phyloP scores from a whole-genome alignment of 1,140 invertebrate genomes.

The Dysdera silvatica region DNA sequence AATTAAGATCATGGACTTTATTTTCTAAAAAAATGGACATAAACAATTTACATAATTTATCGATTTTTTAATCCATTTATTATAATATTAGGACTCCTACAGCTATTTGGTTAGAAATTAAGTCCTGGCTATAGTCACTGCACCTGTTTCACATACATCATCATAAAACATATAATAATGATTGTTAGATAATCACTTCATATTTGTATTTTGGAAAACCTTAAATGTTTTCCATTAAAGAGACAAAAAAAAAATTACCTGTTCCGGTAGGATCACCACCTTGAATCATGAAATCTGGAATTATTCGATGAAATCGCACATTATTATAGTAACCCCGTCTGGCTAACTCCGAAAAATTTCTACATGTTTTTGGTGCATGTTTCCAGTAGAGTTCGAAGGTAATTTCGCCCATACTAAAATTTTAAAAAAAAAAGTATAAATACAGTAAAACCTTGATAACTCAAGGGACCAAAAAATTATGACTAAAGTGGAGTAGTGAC shows the following conservation, averaged over 20 bases:
- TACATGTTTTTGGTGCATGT: constrained; percentile 87
- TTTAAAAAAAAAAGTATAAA: constrained; percentile 40
- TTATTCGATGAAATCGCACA: constrained; percentile 92
- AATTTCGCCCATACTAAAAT: constrained; percentile 81
- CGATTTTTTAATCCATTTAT: too few relatives aligned
- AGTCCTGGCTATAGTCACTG: too few relatives aligned
- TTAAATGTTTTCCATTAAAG: neutral
- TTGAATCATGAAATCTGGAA: constrained; percentile 97
- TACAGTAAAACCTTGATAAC: too few relatives aligned
- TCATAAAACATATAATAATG: too few relatives aligned
- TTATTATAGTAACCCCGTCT: constrained; percentile 91
- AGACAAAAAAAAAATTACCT: constrained; percentile 36
- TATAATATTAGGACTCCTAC: too few relatives aligned
- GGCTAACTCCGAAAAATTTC: constrained; percentile 91
- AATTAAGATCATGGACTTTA: too few relatives aligned
- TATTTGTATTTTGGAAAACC: neutral
- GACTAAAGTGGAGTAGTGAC: too few relatives aligned
- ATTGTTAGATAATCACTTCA: constrained; percentile 41
- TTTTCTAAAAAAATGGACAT: too few relatives aligned
- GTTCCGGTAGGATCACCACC: constrained; percentile 87
- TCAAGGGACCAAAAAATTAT: too few relatives aligned
- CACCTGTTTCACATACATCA: too few relatives aligned
- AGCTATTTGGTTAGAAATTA: too few relatives aligned
- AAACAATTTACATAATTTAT: too few relatives aligned
- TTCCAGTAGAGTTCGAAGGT: constrained; percentile 94